These are phyloP conservation scores for Drosophila niveifrons DNA, from an alignment of 2,888 invertebrate species.

Conservation along the genomic window DNA sequence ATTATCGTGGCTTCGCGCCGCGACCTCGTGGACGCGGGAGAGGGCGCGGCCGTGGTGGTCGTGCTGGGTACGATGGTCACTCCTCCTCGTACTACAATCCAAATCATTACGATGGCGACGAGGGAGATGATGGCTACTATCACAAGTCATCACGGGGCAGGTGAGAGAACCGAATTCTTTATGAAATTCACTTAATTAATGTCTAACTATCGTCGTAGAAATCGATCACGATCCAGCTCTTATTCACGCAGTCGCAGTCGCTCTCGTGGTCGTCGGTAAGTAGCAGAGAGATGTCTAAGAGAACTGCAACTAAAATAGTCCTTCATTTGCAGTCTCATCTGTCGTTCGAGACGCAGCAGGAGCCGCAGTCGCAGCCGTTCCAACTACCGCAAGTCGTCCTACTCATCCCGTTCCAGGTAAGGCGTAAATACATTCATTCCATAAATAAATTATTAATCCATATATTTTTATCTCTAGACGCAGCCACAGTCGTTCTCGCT, in stretches of 20 bases:
- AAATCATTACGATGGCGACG: constrained; percentile 88
- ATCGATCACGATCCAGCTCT: constrained; percentile 73
- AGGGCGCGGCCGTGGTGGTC: constrained; percentile 73
- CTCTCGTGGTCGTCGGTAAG: constrained; percentile 79
- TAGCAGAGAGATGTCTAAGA: neutral
- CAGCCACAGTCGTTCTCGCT: constrained; percentile 80
- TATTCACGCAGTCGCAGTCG: constrained; percentile 71
- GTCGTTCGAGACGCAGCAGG: constrained; percentile 70
- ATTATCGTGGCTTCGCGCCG: constrained; percentile 83
- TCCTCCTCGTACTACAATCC: constrained; percentile 78
- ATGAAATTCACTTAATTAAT: neutral
- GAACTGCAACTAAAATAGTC: neutral
- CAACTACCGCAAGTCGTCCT: constrained; percentile 76
- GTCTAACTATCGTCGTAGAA: constrained; percentile 34
- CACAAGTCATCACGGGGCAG: constrained; percentile 68
- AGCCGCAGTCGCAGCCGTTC: constrained; percentile 70
- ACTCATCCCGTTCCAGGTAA: constrained; percentile 79
- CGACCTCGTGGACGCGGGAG: constrained; percentile 86
- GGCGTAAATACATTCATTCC: neutral
- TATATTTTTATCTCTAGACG: constrained; percentile 53
- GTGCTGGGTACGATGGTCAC: constrained; percentile 64
- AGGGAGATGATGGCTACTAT: constrained; percentile 87
- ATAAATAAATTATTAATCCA: neutral
- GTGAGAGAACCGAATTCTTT: constrained; percentile 28
- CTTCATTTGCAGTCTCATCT: constrained; percentile 52